Evolutionary conservation across 2,113 vertebrate species (phyloP), one percentile per base, ranked within the genome.

Genomic region (Syngnathoides biaculeatus): DNA sequence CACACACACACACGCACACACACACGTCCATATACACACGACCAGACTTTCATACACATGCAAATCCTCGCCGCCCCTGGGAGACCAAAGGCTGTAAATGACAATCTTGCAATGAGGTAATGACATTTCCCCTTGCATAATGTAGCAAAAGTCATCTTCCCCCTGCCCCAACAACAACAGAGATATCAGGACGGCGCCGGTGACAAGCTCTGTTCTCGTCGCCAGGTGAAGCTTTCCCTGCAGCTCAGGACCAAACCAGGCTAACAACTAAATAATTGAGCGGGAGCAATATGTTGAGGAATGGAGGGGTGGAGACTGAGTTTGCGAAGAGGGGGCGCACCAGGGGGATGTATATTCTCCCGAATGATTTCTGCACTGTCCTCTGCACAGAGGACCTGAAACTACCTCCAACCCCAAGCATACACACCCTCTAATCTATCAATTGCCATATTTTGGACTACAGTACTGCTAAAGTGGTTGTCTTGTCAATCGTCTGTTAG

Each of bases 231-330:
- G 90, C 87, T 91, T 93, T 93, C 90, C 89, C 87, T 87, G 87
- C 82, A 84, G 91, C 92, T 91, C 90, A 88, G 86, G 89, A 88
- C 87, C 88, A 72, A 90, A 80, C 85, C 85, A 80, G 86, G 90
- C 87, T 43, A 85, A 87, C 74, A 72, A 79, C 84, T 94, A 91
- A 95, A 96, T 97, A 92, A 96, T 97, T 94, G 86, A 96, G 87
- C 82, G 88, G 88, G 89, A 91, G 90, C 87, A 91, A 89, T 92
- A 89, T 93, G 92, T 92, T 93, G 89, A 89, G 85, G 86, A 78
- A 73, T n/a, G 64, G 72, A 63, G 64, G 56, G 67, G 68, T 65
- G 75, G 73, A 52, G 67, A 68, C 52, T 65, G 0, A 52, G 60
- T 20, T 4, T 26, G 52, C 27, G 65, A 62, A 56, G 17, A 75